Percentiles rank a stretch among this genome's conserved stretches.
Conservation (phyloP, 1,140 invertebrate species). For the Papilio xuthus region DNA sequence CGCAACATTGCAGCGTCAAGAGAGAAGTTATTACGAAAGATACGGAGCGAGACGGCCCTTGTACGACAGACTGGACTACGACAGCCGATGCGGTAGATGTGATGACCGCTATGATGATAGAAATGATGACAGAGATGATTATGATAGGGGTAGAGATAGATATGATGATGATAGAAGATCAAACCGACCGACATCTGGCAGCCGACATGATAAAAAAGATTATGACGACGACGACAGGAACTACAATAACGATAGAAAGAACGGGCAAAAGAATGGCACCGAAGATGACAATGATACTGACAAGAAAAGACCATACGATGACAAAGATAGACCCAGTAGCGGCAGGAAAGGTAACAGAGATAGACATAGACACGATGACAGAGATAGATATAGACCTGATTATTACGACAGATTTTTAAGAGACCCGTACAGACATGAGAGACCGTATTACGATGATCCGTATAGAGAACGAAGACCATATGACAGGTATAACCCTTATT, state of each 20-base stretch:
- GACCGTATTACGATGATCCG: constrained; percentile 60
- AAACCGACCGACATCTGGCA: constrained; percentile 60
- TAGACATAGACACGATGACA: constrained; percentile 69
- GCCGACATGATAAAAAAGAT: constrained; percentile 57
- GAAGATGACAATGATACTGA: constrained; percentile 60
- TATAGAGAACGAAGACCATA: constrained; percentile 63
- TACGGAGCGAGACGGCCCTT: constrained; percentile 52
- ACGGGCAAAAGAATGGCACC: constrained; percentile 59
- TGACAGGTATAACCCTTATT: constrained; percentile 57
- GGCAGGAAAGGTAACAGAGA: constrained; percentile 63
- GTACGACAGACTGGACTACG: constrained; percentile 57
- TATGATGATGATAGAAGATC: constrained; percentile 61
- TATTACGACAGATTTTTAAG: constrained; percentile 72
- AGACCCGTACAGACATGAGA: constrained; percentile 58
- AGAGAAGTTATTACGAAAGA: constrained; percentile 71
- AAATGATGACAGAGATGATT: constrained; percentile 52
- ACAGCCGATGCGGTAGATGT: constrained; percentile 70
- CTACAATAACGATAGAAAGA: constrained; percentile 57
- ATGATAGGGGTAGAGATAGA: constrained; percentile 58
- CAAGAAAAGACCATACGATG: constrained; percentile 57
- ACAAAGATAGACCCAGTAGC: constrained; percentile 58
- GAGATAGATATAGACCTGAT: constrained; percentile 71
- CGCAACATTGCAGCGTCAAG: constrained; percentile 54
- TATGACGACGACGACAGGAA: constrained; percentile 59
- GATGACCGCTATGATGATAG: constrained; percentile 62